A percentile compares a stretch with the other conserved stretches of the same genome.
These are phyloP conservation scores for Mormoops blainvillei DNA, from an alignment of 2,113 vertebrate species.

Conservation along the genomic window DNA sequence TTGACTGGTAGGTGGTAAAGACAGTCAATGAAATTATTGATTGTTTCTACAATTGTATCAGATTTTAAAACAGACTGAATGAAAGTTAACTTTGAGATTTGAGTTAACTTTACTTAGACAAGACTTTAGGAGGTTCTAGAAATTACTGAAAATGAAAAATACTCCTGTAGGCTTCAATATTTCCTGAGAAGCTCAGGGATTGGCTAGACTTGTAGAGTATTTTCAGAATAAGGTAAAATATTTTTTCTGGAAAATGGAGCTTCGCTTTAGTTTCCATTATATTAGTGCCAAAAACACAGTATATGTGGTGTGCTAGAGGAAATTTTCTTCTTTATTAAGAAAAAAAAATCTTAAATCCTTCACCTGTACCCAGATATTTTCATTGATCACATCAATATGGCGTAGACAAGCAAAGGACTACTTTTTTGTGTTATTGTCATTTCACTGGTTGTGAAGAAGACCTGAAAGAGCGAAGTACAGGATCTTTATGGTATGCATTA, in stretches of 20 bases:
- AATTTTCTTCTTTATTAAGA: background rate
- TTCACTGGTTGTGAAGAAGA: conserved; percentile 51
- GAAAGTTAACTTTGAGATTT: conserved; percentile 37
- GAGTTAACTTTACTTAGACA: conserved; percentile 34
- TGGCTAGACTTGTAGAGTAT: background rate
- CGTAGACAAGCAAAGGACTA: background rate
- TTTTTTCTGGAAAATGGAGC: background rate
- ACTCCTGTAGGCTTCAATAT: background rate
- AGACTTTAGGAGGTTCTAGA: background rate
- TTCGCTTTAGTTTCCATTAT: background rate
- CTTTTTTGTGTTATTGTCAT: conserved; percentile 50
- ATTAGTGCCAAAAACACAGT: background rate
- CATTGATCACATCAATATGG: background rate
- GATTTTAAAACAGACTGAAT: conserved; percentile 24
- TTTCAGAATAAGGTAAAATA: background rate
- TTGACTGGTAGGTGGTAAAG: background rate
- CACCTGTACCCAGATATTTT: conserved; percentile 8
- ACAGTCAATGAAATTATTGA: background rate
- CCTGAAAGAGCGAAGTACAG: conserved; percentile 42
- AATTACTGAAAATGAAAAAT: conserved; percentile 22
- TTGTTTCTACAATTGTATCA: background rate
- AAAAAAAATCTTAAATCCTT: conserved; percentile 11
- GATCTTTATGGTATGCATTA: conserved; percentile 61
- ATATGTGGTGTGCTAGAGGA: background rate
- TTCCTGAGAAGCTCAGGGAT: conserved; percentile 31